These are phyloP conservation scores for Mormoops blainvillei DNA, from an alignment of 2,113 vertebrate species.

Conservation along the genomic window DNA sequence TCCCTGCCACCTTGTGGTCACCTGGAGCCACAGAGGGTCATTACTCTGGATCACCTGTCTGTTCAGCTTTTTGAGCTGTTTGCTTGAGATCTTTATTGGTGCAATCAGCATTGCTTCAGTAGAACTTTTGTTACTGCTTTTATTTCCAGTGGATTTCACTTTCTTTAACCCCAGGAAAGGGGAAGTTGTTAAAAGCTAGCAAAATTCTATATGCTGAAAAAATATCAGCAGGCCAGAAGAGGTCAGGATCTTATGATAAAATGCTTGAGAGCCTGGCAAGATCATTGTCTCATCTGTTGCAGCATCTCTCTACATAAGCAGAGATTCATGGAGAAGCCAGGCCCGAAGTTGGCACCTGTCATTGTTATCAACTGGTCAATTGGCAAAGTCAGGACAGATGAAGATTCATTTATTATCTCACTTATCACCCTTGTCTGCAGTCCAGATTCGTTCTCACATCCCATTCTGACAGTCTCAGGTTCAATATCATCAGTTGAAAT, in stretches of 20 bases:
- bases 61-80: not conserved
- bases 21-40: slow-evolving; percentile 6
- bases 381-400: slow-evolving; percentile 39
- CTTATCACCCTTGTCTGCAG: slow-evolving; percentile 58
- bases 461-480: slow-evolving; percentile 67
- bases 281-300: not conserved
- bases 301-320: not conserved
- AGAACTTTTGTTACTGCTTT: not conserved
- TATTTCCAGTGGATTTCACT: slow-evolving; percentile 9
- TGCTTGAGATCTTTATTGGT: not conserved
- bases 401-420: slow-evolving; percentile 53
- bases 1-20: slow-evolving; percentile 71
- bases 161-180: not conserved
- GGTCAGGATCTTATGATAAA: not conserved
- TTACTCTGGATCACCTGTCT: not conserved
- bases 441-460: slow-evolving; percentile 72
- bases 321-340: slow-evolving; percentile 2
- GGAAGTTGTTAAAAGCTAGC: not conserved
- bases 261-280: not conserved
- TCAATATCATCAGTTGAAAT: slow-evolving; percentile 75
- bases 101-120: not conserved
- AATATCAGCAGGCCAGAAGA: not conserved
- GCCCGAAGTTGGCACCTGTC: slow-evolving; percentile 39
- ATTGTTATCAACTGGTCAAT: slow-evolving; percentile 17
- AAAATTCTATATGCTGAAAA: not conserved